Evolutionary conservation across 30 jellyfish, hydroid and myxozoan species (phyloP), one percentile per base, ranked within the genome.

Genomic region (Pelagia noctiluca): DNA sequence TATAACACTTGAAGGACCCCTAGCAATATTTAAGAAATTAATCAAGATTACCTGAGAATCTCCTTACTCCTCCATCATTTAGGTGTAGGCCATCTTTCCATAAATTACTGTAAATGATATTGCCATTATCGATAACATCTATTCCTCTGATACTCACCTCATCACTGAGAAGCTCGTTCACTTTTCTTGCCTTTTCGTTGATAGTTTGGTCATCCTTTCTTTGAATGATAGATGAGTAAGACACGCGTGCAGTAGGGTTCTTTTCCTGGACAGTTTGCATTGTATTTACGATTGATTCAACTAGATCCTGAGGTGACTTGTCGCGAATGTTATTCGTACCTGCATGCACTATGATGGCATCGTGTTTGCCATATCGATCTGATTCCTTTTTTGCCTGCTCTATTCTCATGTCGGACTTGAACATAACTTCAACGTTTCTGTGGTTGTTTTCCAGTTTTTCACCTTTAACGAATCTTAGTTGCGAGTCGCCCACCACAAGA

Each of bases 401-500:
- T 42, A 42, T 16, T 42, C 16, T 42, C 57, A 42, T 42, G 8
- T 16, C 57, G 8, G 57, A 42, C 12, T 42, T 42, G 8, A 16
- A 8, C 8, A 8, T 42, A 42, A 42, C 16, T 42, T 42, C 16
- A 42, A 42, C 57, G 8, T 8, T 16, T 5, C 16, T 8, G 16
- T 42, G 57, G 57, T 42, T 42, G 16, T 42, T 42, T 42, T 8
- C 8, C 12, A 42, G 57, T 16, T 42, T 42, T 42, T 42, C 57
- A 5, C 16, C 57, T 5, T 42, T 42, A 16, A 42, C 16, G 8
- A 8, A 16, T 42, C 8, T 5, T 42, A 42, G 57, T 42, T 42
- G 57, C 16, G 57, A 42, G 57, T 42, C 16, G 57, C 57, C 57
- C n/a, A n/a, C n/a, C n/a, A n/a, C n/a, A n/a, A n/a, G n/a, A n/a